Percentiles rank a stretch among this genome's conserved stretches.
Evolutionary conservation across 2,888 invertebrate genomes (phyloP).

Genomic region (Oxytorus armatus): DNA sequence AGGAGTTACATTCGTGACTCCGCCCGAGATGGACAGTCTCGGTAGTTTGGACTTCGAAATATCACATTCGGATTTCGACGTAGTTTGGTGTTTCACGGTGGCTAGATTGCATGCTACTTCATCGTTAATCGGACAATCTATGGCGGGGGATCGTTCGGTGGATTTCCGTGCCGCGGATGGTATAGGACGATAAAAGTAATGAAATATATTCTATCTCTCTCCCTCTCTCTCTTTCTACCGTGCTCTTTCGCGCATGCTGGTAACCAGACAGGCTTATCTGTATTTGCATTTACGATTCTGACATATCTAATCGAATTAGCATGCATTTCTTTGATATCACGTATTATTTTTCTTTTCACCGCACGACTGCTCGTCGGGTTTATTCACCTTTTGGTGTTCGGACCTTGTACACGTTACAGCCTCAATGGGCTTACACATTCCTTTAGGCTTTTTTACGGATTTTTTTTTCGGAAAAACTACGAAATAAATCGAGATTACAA

Average conservation of each 20-base stretch:
- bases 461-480: too few relatives aligned
- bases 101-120: conserved; percentile 37
- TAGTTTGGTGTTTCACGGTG: conserved; percentile 8
- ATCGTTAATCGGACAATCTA: conserved; percentile 52
- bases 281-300: conserved; percentile 31
- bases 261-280: conserved; percentile 4
- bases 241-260: background rate
- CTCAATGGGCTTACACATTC: background rate
- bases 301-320: conserved; percentile 39
- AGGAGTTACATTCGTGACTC: conserved; percentile 33
- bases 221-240: background rate
- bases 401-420: background rate
- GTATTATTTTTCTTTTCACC: background rate
- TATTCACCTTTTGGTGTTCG: conserved; percentile 7
- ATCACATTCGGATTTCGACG: conserved; percentile 7
- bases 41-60: conserved; percentile 14
- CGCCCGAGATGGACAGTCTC: conserved; percentile 21
- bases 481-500: too few relatives aligned
- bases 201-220: conserved; percentile 29
- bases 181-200: conserved; percentile 41
- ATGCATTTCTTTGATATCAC: conserved; percentile 14
- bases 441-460: background rate
- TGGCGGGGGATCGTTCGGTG: conserved; percentile 33
- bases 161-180: conserved; percentile 44
- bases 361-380: background rate